Evolutionary conservation across 2,113 vertebrate species (phyloP).

Genomic region (Theristicus caerulescens): DNA sequence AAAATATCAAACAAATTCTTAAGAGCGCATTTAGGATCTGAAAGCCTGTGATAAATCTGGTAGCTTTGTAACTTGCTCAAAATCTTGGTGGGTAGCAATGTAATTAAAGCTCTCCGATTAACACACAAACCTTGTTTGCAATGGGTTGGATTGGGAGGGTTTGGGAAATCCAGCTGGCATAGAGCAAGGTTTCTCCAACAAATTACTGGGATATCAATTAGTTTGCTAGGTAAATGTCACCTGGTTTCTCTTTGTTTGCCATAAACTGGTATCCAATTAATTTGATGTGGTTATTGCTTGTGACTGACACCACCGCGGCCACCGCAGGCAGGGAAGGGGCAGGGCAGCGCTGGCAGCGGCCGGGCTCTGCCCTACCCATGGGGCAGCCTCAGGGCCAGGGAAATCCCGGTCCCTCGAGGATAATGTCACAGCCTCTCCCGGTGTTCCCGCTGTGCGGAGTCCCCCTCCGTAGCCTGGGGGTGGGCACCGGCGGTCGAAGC

Average conservation of each 20-base stretch:
- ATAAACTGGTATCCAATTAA: not conserved
- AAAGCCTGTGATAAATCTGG: not conserved
- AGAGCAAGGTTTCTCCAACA: constrained; percentile 20
- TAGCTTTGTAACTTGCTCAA: not conserved
- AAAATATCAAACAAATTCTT: not conserved
- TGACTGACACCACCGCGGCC: not conserved
- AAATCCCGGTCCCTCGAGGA: not conserved
- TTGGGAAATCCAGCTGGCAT: constrained; percentile 35
- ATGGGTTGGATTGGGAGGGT: not conserved
- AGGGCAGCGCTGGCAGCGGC: not conserved
- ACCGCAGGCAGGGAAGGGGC: not conserved
- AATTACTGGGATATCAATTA: constrained; percentile 57
- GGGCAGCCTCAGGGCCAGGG: not conserved
- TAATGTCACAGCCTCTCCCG: not conserved
- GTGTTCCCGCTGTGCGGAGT: accelerated
- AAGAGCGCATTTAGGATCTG: not conserved
- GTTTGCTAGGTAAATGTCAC: constrained; percentile 47
- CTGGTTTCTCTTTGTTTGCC: constrained; percentile 14
- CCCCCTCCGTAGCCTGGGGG: accelerated
- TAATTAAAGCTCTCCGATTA: constrained; percentile 37
- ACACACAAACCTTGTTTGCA: constrained; percentile 33
- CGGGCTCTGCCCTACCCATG: not conserved
- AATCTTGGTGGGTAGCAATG: not conserved
- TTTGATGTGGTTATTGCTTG: not conserved
- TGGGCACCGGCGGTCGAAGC: not conserved